These are phyloP conservation scores for Delichon dasypus DNA, from an alignment of 2,797 vertebrate species.

Conservation along the genomic window DNA sequence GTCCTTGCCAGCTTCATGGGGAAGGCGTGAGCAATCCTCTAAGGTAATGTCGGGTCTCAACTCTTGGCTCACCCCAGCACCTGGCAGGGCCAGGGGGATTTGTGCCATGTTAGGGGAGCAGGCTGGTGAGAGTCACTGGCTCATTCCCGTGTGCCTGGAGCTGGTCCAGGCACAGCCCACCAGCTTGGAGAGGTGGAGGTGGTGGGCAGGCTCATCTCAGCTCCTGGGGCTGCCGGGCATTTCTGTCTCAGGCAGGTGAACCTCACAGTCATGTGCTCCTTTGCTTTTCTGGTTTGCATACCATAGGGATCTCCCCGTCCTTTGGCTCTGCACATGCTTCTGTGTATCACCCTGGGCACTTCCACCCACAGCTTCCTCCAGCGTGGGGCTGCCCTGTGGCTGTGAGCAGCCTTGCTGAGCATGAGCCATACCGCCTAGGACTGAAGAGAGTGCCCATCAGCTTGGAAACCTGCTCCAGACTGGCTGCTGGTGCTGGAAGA, in stretches of 20 bases:
- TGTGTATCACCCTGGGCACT: neutral
- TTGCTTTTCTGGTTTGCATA: neutral
- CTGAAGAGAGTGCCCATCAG: neutral
- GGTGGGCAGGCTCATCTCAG: neutral
- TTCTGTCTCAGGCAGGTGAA: neutral
- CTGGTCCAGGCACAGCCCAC: neutral
- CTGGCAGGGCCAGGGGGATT: accelerated
- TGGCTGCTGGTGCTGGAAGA: neutral
- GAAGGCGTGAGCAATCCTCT: accelerated
- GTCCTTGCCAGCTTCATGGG: accelerated
- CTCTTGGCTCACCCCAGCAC: neutral
- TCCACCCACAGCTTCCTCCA: neutral
- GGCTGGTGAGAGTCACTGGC: accelerated
- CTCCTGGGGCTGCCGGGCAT: accelerated
- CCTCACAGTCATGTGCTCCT: neutral
- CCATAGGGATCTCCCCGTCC: neutral
- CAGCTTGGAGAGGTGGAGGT: neutral
- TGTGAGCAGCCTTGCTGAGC: neutral
- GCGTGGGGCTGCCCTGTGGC: neutral
- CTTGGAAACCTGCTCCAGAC: neutral
- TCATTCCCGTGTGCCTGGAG: accelerated
- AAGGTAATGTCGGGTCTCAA: neutral
- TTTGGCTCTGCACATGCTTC: neutral
- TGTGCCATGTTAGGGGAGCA: accelerated
- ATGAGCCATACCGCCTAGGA: neutral